Conservation (phyloP, 2,113 vertebrate species). For the Chelonoidis abingdonii region DNA sequence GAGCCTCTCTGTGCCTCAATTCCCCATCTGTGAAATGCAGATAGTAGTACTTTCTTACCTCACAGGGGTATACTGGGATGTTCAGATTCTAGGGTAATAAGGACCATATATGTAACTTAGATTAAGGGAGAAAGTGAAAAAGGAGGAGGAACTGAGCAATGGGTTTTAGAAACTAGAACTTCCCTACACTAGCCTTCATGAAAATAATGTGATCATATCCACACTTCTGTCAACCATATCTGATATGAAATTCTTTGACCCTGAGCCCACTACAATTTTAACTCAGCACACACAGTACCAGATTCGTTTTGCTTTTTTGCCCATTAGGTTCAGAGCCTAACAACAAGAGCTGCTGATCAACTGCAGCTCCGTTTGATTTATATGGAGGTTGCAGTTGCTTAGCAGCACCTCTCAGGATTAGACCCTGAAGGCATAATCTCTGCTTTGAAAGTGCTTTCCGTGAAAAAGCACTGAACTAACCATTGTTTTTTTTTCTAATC, state of each 20-base stretch:
- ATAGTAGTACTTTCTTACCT: neutral
- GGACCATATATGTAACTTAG: neutral
- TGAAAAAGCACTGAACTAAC: neutral
- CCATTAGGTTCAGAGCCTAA: neutral
- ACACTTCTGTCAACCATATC: neutral
- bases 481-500: neutral
- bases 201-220: rapidly evolving
- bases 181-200: neutral
- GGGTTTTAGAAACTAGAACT: neutral
- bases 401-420: neutral
- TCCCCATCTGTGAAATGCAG: neutral
- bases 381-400: neutral
- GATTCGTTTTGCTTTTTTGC: neutral
- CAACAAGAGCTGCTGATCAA: neutral
- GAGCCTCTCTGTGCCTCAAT: neutral
- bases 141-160: neutral
- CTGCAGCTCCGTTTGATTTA: neutral
- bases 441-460: neutral
- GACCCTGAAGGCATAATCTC: neutral
- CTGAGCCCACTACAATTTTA: neutral
- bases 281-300: rapidly evolving
- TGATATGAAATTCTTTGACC: neutral
- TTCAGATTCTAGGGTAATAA: neutral
- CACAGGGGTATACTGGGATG: neutral
- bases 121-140: neutral